Evolutionary conservation across 1,140 invertebrate genomes (phyloP), one percentile per base, ranked within the genome.

Genomic region (Ceratina australensis): DNA sequence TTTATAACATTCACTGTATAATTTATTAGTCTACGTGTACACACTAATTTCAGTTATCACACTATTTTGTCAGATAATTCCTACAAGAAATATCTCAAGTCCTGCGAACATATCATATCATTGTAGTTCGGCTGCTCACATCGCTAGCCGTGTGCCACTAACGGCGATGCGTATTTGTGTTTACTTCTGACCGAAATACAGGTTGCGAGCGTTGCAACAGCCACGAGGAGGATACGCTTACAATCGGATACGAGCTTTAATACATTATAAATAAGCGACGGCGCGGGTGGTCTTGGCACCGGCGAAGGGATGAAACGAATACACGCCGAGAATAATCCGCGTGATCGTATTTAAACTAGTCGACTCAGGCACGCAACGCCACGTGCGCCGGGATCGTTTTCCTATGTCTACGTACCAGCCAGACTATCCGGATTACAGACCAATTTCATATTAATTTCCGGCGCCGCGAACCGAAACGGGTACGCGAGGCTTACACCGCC

Each of bases 371-470:
- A 85, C 82, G 83, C 83, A 85, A 85, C 64, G 83, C 83, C 80
- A 85, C 83, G 83, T 85, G 83, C 71, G 60, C 76, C 28, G 64
- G 81, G 80, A 85, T 85, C 83, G 79, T 85, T 85, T 85, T 85
- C 83, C 79, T 85, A 76, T 79, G 80, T 85, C 83, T 82, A 85
- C 72, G 64, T 66, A 59, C 63, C 65, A 72, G 33, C 33, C 83
- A 85, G 83, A 85, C 83, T 85, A 82, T 82, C 72, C 79, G 83
- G 83, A 85, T 85, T 85, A 85, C 80, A 82, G 72, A 60, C 82
- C 83, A 85, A 85, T 85, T 85, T 85, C 83, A 84, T 85, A 85
- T 85, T 85, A 85, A 85, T 85, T 85, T 85, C 83, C 83, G 80
- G 82, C 78, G 33, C 33, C 24, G 18, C 54, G 47, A 49, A 54